Conservation (phyloP, 2,797 vertebrate species). For the Botia kubotai region DNA sequence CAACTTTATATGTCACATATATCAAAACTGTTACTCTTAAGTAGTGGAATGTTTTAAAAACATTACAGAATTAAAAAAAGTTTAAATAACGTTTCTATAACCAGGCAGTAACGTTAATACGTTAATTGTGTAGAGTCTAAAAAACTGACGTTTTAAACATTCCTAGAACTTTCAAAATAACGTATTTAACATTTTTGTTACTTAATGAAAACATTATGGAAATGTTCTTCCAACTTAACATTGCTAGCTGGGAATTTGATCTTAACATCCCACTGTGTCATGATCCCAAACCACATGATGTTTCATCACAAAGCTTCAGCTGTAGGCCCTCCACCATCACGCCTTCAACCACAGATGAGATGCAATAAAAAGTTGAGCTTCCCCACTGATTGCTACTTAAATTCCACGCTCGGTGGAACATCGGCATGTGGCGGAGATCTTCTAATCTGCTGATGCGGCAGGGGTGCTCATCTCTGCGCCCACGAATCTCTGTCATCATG, state of each 20-base stretch:
- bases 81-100: too few relatives aligned
- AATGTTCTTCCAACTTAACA: too few relatives aligned
- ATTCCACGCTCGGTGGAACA: slow-evolving; percentile 8
- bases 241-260: background rate
- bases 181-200: too few relatives aligned
- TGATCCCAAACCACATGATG: background rate
- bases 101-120: too few relatives aligned
- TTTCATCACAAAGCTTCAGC: slow-evolving; percentile 2
- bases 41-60: too few relatives aligned
- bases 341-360: slow-evolving; percentile 21
- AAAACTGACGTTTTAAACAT: too few relatives aligned
- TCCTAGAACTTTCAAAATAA: too few relatives aligned
- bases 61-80: too few relatives aligned
- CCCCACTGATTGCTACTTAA: slow-evolving; percentile 9
- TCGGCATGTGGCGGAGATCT: slow-evolving; percentile 19
- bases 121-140: too few relatives aligned
- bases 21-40: too few relatives aligned
- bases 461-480: background rate
- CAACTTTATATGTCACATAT: too few relatives aligned
- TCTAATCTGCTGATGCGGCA: slow-evolving; percentile 16
- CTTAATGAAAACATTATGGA: too few relatives aligned
- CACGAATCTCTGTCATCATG: slow-evolving; percentile 1
- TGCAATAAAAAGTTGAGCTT: slow-evolving; percentile 26
- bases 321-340: background rate
- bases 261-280: background rate